Conservation (phyloP, 2,888 invertebrate genomes). For the Herminia tarsipennalis region DNA sequence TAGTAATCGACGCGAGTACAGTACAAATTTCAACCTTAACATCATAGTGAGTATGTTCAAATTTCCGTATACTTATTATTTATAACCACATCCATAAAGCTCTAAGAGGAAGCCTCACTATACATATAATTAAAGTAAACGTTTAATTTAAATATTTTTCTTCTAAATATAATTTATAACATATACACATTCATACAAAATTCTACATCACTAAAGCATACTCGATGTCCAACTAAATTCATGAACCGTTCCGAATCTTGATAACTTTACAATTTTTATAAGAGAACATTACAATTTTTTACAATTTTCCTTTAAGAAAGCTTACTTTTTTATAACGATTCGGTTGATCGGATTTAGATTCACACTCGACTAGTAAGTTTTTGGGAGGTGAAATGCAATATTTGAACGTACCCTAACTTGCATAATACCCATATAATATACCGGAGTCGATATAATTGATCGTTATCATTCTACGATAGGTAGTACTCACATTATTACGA, state of each 20-base stretch:
- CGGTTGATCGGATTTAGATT: slow-evolving; percentile 67
- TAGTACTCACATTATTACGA: too few species aligned
- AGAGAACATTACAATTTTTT: slow-evolving; percentile 41
- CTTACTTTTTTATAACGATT: slow-evolving; percentile 52
- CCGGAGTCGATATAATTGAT: too few species aligned
- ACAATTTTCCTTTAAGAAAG: slow-evolving; percentile 43
- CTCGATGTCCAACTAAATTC: slow-evolving; percentile 70
- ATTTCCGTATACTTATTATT: slow-evolving; percentile 77
- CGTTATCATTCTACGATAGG: too few species aligned
- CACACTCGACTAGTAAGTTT: slow-evolving; percentile 76
- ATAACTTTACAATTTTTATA: slow-evolving; percentile 53
- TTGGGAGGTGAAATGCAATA: slow-evolving; percentile 53
- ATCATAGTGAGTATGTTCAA: slow-evolving; percentile 79
- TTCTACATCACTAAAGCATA: slow-evolving; percentile 73
- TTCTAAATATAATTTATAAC: slow-evolving; percentile 77
- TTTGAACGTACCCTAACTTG: slow-evolving; percentile 21
- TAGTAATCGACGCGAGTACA: slow-evolving; percentile 57
- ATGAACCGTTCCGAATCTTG: slow-evolving; percentile 50
- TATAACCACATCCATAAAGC: slow-evolving; percentile 80
- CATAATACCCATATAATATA: slow-evolving; percentile 9
- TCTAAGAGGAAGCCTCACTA: slow-evolving; percentile 84
- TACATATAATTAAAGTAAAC: slow-evolving; percentile 74
- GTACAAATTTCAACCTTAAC: slow-evolving; percentile 68
- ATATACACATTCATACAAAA: slow-evolving; percentile 81
- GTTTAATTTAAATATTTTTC: slow-evolving; percentile 54